Base-by-base conservation (phyloP, 2,797 vertebrate genomes). In the Rhabdophis nuchalis region DNA sequence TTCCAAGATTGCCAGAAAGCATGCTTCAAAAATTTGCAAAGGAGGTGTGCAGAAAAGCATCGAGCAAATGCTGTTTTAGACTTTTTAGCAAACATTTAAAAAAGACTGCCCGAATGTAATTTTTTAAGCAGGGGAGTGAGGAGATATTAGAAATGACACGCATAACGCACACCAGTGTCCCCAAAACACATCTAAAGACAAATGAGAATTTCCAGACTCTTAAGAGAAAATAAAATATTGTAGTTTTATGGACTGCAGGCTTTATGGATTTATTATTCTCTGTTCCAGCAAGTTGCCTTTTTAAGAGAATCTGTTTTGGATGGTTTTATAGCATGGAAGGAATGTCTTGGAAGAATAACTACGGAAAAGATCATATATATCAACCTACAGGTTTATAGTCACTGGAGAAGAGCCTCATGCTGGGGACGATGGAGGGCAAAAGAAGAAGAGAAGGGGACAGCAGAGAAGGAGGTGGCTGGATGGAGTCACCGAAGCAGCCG, bases 291-390 rank as follows among this genome's bases (percentile, higher is more conserved):
- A 41, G 91, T 77, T 36, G 14, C 93, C 95, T 95, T 91, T 95
- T 95, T 94, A 94, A 92, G 93, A 95, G 95, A 85, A 91, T 92
- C 94, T 93, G 93, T 89, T 96, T 96, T 93, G 94, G 94, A 88
- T 56, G 93, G 94, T 32, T 93, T 94, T 92, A 52, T 85, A n/a
- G 89, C 90, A 41, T 4, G 18, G 32, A 20, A 72, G 32, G 68
- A 72, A 72, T 36, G 9, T 77, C 18, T 77, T 60, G 10, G 16
- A 32, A 32, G 29, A 32, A 8, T 10, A 77, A 77, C 36, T 77
- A 41, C 23, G 36, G 72, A 77, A 11, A 60, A 41, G 3, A 11
- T 11, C 3, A 36, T 41, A 77, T 4, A 60, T 4, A 60, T 60
- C 72, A 3, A 41, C 23, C 41, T 18, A 77, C 72, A 77, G 36